Conservation (phyloP, 2,888 invertebrate species). For the Pachliopta kotzebuea region DNA sequence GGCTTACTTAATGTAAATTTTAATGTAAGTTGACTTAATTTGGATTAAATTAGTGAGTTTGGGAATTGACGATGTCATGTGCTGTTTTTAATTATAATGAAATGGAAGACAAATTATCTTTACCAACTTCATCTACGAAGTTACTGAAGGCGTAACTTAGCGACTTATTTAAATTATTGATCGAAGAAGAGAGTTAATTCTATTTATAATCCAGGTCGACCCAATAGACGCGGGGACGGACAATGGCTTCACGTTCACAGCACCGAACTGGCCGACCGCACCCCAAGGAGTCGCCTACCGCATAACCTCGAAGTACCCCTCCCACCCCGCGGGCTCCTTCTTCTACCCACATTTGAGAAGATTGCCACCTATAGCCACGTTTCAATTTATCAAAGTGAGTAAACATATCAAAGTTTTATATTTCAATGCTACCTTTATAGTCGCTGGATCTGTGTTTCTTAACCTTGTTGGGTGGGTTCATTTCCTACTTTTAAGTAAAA, state of each 20-base stretch:
- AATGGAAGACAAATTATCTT: too few relatives aligned
- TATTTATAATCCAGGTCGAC: slow-evolving; percentile 83
- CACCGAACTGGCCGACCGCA: slow-evolving; percentile 97
- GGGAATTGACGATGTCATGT: too few relatives aligned
- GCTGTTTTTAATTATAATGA: too few relatives aligned
- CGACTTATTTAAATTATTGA: slow-evolving; percentile 14
- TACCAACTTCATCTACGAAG: not conserved
- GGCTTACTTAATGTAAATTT: too few relatives aligned
- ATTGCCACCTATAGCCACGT: slow-evolving; percentile 93
- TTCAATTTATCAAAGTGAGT: slow-evolving; percentile 93
- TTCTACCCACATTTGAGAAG: slow-evolving; percentile 94
- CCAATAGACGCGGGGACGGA: slow-evolving; percentile 97
- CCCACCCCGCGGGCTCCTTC: slow-evolving; percentile 96
- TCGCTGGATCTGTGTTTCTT: too few relatives aligned
- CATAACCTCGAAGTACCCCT: slow-evolving; percentile 93
- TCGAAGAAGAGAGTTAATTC: not conserved
- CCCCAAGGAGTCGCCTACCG: slow-evolving; percentile 93
- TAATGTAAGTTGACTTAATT: too few relatives aligned
- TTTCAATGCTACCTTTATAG: too few relatives aligned
- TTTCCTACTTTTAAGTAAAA: too few relatives aligned
- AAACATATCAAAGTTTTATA: not conserved
- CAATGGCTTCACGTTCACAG: slow-evolving; percentile 97
- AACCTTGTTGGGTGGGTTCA: too few relatives aligned
- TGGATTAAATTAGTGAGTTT: too few relatives aligned
- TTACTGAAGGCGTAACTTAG: not conserved